Conservation (phyloP, 2,797 vertebrate species). For the Tachyglossus aculeatus region DNA sequence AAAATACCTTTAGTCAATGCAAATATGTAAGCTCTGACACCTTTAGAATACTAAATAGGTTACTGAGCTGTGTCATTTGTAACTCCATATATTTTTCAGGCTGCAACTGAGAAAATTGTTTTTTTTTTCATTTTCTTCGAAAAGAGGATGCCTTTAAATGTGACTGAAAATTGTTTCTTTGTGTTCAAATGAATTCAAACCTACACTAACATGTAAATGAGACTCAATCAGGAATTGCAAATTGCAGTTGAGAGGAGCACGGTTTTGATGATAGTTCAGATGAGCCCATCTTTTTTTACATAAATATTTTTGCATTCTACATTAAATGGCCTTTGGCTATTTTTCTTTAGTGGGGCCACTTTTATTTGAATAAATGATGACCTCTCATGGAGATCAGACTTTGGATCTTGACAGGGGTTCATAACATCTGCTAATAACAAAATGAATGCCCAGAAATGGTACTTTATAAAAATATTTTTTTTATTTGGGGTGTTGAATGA, state of each 20-base stretch:
- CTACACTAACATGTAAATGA: conserved; percentile 51
- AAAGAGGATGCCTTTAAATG: conserved; percentile 52
- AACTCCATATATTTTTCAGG: conserved; percentile 20
- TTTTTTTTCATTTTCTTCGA: conserved; percentile 38
- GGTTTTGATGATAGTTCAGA: conserved; percentile 33
- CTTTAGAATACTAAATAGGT: conserved; percentile 17
- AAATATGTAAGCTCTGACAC: conserved; percentile 8
- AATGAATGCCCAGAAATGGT: background rate
- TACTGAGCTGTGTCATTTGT: background rate
- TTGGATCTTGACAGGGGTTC: background rate
- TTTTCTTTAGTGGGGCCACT: conserved; percentile 3
- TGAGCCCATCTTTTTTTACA: conserved; percentile 38
- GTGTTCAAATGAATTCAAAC: conserved; percentile 46
- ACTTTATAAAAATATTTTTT: background rate
- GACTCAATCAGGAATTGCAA: conserved; percentile 52
- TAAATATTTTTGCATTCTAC: background rate
- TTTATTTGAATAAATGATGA: conserved; percentile 24
- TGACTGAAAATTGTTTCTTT: conserved; percentile 45
- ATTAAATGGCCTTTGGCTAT: background rate
- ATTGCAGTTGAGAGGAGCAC: conserved; percentile 47
- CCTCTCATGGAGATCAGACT: background rate
- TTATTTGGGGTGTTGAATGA: no score
- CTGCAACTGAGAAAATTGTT: background rate
- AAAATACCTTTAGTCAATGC: conserved; percentile 41
- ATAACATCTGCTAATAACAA: background rate